A percentile compares a stretch with the other conserved stretches of the same genome.
Conservation (phyloP, 2,797 vertebrate genomes). For the Anableps anableps region DNA sequence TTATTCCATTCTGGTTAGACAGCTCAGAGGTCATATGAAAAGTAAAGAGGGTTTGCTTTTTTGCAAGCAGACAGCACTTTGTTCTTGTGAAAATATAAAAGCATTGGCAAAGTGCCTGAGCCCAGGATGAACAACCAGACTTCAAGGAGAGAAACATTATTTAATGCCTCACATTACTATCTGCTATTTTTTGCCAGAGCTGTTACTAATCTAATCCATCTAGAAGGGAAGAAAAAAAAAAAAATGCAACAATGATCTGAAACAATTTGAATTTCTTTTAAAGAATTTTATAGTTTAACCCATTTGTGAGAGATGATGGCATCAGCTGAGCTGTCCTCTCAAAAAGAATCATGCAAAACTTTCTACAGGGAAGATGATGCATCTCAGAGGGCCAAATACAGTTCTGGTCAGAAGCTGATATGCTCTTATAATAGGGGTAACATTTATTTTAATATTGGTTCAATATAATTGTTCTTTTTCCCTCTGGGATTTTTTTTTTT, state of each 20-base stretch:
- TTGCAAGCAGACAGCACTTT: constrained; percentile 21
- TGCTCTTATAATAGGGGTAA: not conserved
- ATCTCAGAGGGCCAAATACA: no score
- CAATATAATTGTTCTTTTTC: not conserved
- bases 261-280: constrained; percentile 45
- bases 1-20: constrained; percentile 12
- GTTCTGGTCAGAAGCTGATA: not conserved
- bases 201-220: constrained; percentile 50
- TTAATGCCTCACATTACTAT: constrained; percentile 57
- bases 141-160: constrained; percentile 57
- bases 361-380: constrained; percentile 8
- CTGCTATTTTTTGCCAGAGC: constrained; percentile 32
- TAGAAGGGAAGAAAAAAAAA: constrained; percentile 51
- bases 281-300: constrained; percentile 47
- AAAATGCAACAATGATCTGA: constrained; percentile 47
- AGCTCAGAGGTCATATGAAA: constrained; percentile 6
- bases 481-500: not conserved
- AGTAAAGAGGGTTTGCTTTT: constrained; percentile 19
- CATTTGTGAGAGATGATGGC: constrained; percentile 33
- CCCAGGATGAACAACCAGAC: constrained; percentile 35
- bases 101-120: constrained; percentile 43
- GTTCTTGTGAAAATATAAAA: constrained; percentile 59
- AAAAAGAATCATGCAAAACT: constrained; percentile 28
- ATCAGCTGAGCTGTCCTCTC: constrained; percentile 40
- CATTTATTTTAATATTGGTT: not conserved